phyloP scores from a whole-genome alignment of 1,140 invertebrate species.

The Liolophura sinensis region DNA sequence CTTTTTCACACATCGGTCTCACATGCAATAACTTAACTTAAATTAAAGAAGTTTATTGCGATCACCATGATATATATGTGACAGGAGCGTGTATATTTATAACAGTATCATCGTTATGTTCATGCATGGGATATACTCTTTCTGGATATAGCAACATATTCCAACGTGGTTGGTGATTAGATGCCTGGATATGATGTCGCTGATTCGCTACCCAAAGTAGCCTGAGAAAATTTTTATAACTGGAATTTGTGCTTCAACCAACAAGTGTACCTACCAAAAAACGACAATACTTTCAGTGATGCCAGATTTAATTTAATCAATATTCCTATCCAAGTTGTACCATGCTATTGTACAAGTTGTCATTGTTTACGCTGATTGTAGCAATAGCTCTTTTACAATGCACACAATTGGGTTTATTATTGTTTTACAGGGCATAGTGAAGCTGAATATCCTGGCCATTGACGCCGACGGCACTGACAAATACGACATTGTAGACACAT shows the following conservation, averaged over 20 bases:
- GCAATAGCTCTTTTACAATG: not conserved
- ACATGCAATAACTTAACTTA: not conserved
- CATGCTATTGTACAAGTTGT: not conserved
- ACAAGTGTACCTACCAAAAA: not conserved
- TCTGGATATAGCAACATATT: no score
- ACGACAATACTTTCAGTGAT: not conserved
- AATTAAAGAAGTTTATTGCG: not conserved
- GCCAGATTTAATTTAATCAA: not conserved
- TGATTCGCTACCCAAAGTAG: no score
- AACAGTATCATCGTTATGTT: not conserved
- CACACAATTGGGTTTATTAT: not conserved
- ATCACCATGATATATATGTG: not conserved
- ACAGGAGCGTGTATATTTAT: not conserved
- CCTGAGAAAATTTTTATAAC: no score
- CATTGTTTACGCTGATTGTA: not conserved
- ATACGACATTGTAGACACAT: constrained; percentile 34
- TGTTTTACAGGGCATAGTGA: constrained; percentile 28
- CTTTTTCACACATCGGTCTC: no score
- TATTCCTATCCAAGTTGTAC: not conserved
- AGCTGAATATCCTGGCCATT: constrained; percentile 33
- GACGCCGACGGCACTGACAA: constrained; percentile 22
- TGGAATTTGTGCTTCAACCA: no score
- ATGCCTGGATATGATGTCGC: no score
- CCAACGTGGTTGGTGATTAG: no score
- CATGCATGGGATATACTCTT: not conserved